Evolutionary conservation across 2,888 invertebrate species (phyloP).

Genomic region (Tanytarsus gracilentus): DNA sequence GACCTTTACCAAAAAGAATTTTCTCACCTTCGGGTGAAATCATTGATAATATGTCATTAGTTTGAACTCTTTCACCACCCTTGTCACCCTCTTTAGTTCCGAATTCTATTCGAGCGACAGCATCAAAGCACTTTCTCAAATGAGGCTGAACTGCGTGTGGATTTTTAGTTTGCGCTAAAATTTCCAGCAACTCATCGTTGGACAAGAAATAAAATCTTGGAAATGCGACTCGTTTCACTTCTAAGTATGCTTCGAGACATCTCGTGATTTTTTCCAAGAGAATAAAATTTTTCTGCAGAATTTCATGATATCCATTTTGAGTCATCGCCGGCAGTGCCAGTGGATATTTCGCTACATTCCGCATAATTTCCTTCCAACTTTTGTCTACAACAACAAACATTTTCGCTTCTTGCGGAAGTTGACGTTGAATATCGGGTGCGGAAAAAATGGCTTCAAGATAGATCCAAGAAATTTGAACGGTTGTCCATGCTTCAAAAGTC

Average conservation of each 20-base stretch:
- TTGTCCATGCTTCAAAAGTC: conserved; percentile 83
- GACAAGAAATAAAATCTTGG: conserved; percentile 85
- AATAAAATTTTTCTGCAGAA: conserved; percentile 61
- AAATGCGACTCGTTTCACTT: conserved; percentile 79
- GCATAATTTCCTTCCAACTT: conserved; percentile 82
- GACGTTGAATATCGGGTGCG: conserved; percentile 88
- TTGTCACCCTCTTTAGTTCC: conserved; percentile 53
- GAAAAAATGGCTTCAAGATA: conserved; percentile 92
- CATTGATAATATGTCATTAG: conserved; percentile 81
- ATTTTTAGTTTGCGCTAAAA: conserved; percentile 81
- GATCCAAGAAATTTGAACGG: conserved; percentile 87
- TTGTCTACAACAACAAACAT: conserved; percentile 80
- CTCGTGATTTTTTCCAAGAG: conserved; percentile 82
- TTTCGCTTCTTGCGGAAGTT: conserved; percentile 81
- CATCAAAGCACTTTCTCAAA: conserved; percentile 81
- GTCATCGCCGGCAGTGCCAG: conserved; percentile 73
- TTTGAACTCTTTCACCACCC: conserved; percentile 49
- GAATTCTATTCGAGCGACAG: conserved; percentile 68
- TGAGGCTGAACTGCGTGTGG: conserved; percentile 86
- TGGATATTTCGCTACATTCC: conserved; percentile 69
- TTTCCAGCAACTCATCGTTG: conserved; percentile 81
- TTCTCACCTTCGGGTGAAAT: conserved; percentile 82
- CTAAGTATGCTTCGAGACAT: conserved; percentile 80
- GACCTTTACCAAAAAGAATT: conserved; percentile 63
- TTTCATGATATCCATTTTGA: conserved; percentile 59